Percentiles rank a stretch among this genome's conserved stretches.
Evolutionary conservation across 2,113 vertebrate genomes (phyloP).

Genomic region (Marmota flaviventris): DNA sequence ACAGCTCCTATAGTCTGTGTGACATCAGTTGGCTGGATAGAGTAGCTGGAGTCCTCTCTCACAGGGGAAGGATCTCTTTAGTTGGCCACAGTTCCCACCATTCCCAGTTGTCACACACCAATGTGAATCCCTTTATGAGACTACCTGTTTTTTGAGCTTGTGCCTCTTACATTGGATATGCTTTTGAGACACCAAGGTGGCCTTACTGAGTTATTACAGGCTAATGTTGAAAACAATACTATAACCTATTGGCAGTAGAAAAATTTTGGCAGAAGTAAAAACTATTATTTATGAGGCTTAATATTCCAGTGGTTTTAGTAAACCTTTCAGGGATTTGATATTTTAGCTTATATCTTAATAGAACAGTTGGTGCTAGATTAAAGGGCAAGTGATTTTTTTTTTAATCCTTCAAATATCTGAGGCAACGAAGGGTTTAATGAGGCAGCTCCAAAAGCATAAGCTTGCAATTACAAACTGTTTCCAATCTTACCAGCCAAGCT

Average conservation of each 20-base stretch:
- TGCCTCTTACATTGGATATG: neutral
- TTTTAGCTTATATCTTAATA: conserved; percentile 4
- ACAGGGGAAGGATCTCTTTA: neutral
- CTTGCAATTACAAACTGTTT: conserved; percentile 45
- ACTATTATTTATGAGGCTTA: neutral
- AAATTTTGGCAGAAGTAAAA: neutral
- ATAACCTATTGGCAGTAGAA: neutral
- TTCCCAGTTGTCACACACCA: neutral
- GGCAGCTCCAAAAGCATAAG: neutral
- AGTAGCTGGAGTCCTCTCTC: neutral
- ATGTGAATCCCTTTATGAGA: neutral
- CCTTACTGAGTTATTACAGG: neutral
- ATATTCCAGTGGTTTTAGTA: neutral
- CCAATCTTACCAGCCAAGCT: conserved; percentile 58
- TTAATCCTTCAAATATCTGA: conserved; percentile 31
- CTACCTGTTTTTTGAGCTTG: neutral
- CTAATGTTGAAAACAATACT: neutral
- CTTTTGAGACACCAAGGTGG: neutral
- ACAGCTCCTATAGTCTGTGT: neutral
- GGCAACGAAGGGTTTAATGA: neutral
- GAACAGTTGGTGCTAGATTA: neutral
- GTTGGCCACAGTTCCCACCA: neutral
- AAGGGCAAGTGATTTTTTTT: conserved; percentile 32
- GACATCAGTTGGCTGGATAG: neutral
- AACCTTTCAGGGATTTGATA: neutral